Evolutionary conservation across 2,797 vertebrate species (phyloP), one percentile per base, ranked within the genome.

Genomic region (Tenualosa thibaudeaui): DNA sequence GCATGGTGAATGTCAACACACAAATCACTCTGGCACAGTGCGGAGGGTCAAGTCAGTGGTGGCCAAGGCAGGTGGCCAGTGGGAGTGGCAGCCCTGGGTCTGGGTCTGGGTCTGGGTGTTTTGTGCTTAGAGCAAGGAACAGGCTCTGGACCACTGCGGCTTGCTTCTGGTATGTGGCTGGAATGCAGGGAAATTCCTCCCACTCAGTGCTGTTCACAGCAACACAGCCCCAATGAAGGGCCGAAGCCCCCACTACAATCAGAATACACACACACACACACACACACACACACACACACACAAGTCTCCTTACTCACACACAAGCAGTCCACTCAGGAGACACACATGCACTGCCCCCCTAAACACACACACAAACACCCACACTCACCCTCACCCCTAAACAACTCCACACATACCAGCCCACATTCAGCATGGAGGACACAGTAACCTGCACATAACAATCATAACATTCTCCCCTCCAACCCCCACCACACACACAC

Each of bases 131-230:
- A 13, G 31, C 31, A 2, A 31, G n/a, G 50, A 51, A 13, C 24
- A 81, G 51, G 49, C 84, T 82, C 65, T n/a, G 26, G 62, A 84
- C 83, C 87, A 87, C 54, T 84, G 88, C 87, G 82, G 68, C 68
- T 40, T 46, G 54, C 84, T 85, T 87, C 81, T 89, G 89, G 89
- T 88, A 90, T 91, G 90, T 81, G 46, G 78, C 43, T 87, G 91
- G 91, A 92, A 91, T 89, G 91, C 81, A 68, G 83, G 81, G 87
- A 89, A 90, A 91, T 90, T 90, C 90, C 89, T 89, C 87, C 87
- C 56, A 86, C 86, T 81, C 85, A 78, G 62, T 54, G 84, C 87
- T 83, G 82, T 60, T 82, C 49, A 50, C 75, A 37, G 62, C 62
- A 65, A 8, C 84, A 43, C 83, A 37, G 84, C 86, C 85, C 88